Conservation (phyloP, 2,797 vertebrate species). For the Ctenopoma multispine region DNA sequence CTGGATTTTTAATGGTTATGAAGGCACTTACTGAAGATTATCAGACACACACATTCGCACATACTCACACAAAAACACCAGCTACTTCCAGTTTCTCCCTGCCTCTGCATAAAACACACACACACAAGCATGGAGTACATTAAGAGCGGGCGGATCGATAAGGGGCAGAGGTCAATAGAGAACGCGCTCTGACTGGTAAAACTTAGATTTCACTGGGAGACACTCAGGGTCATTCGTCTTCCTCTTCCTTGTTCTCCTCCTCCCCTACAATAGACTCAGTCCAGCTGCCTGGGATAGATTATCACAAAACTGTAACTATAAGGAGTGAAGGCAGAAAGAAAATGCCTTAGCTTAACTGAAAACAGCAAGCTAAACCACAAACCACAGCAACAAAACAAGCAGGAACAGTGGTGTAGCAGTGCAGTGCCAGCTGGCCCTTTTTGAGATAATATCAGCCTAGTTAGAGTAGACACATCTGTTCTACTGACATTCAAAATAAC, state of each 20-base stretch:
- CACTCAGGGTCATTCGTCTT: conserved; percentile 39
- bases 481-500: conserved; percentile 4
- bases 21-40: conserved; percentile 50
- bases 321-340: conserved; percentile 34
- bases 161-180: conserved; percentile 65
- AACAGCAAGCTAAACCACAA: conserved; percentile 23
- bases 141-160: conserved; percentile 63
- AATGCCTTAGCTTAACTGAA: conserved; percentile 22
- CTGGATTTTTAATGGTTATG: conserved; percentile 34
- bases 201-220: conserved; percentile 51
- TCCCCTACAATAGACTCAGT: conserved; percentile 38
- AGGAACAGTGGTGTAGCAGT: conserved; percentile 15
- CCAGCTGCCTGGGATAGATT: conserved; percentile 42
- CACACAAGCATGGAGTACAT: conserved; percentile 55
- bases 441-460: conserved; percentile 17
- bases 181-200: conserved; percentile 66
- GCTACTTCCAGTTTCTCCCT: conserved; percentile 12
- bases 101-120: conserved; percentile 21
- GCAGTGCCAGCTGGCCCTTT: conserved; percentile 34
- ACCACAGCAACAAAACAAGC: conserved; percentile 44
- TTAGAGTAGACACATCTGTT: conserved; percentile 30
- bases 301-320: conserved; percentile 45
- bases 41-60: conserved; percentile 28
- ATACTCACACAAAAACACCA: conserved; percentile 27
- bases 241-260: conserved; percentile 34